phyloP scores from a whole-genome alignment of 2,797 vertebrate genomes.

The Anniella stebbinsi region DNA sequence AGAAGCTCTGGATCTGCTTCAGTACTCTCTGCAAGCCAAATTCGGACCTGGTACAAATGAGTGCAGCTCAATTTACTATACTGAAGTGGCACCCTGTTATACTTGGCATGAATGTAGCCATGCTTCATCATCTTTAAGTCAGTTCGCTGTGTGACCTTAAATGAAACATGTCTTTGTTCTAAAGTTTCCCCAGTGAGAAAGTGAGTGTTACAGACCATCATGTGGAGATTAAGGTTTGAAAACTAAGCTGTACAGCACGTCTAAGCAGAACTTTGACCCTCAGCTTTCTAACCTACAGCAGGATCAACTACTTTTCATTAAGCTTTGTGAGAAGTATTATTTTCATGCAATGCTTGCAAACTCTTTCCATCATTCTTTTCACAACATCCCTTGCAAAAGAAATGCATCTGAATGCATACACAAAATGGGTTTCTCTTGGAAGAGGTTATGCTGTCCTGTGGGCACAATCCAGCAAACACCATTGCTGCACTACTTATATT shows the following conservation, averaged over 20 bases:
- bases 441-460: not conserved
- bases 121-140: slow-evolving; percentile 26
- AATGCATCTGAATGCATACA: not conserved
- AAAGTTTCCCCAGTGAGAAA: slow-evolving; percentile 40
- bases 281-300: not conserved
- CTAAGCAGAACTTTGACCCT: slow-evolving; percentile 39
- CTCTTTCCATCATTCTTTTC: not conserved
- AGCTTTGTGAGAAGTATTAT: not conserved
- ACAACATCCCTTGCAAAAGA: not conserved
- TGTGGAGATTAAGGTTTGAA: slow-evolving; percentile 41
- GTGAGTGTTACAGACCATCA: not conserved
- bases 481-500: not conserved
- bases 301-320: slow-evolving; percentile 29
- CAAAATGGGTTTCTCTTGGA: not conserved
- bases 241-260: not conserved
- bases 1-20: slow-evolving; percentile 27
- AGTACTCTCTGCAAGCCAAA: slow-evolving; percentile 14
- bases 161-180: slow-evolving; percentile 29
- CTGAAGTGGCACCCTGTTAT: slow-evolving; percentile 30
- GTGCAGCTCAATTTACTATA: slow-evolving; percentile 16
- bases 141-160: slow-evolving; percentile 9
- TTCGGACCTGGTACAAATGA: slow-evolving; percentile 32
- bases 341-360: not conserved
- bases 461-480: not conserved
- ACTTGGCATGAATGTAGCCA: slow-evolving; percentile 35